Evolutionary conservation across 2,797 vertebrate species (phyloP), one percentile per base, ranked within the genome.

Genomic region (Mycteria americana): DNA sequence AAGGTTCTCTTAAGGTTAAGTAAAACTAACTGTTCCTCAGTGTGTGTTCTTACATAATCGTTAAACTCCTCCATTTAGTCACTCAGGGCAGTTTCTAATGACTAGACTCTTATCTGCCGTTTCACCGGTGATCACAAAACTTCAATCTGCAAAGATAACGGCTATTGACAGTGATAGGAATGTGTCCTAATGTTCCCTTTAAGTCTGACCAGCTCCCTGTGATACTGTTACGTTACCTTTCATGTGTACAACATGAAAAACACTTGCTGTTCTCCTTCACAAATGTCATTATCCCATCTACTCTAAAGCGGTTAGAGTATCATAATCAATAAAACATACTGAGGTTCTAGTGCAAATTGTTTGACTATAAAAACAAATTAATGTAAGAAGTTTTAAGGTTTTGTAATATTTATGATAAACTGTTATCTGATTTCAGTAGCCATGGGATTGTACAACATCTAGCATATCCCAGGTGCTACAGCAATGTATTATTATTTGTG

Each of bases 291-390:
- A 85, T 87, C 86, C 88, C 68, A 63, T 95, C 81, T 82, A 5
- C 63, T 92, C 51, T 65, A 68, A 86, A 83, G 81, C 89, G 86
- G 70, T 79, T 94, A 84, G 81, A 94, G 68, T 92, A 81, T 89
- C 78, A 45, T 91, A 97, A 97, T 97, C 97, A 96, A 95, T 95
- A 97, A 97, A 97, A 97, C 94, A 97, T 96, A 91, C 92, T 92
- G 87, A 94, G 91, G 85, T 92, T 94, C 91, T 82, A 89, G 75
- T 93, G 91, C 84, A 93, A 89, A 93, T 95, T 97, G 94, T 97
- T 97, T 97, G 92, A 91, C 93, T 95, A 45, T 83, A 96, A 94
- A 97, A 93, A 85, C 87, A 97, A 97, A 97, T 97, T 93, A 94
- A 89, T 88, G 72, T 91, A 33, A 89, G 93, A 95, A 97, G 91